Conservation (phyloP, 2,113 vertebrate genomes). For the Nothoprocta perdicaria region DNA sequence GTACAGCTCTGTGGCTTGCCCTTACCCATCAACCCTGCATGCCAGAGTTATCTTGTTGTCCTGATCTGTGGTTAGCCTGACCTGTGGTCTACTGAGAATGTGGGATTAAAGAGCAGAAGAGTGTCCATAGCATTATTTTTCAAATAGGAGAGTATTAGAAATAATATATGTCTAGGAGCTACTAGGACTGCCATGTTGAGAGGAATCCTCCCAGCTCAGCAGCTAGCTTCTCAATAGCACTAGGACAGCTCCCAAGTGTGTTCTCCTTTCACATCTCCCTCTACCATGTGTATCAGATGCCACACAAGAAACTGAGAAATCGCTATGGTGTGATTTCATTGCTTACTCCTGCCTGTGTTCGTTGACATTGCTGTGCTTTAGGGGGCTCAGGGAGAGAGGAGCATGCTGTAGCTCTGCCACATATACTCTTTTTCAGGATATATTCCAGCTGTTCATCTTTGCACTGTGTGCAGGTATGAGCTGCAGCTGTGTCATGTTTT, state of each 20-base stretch:
- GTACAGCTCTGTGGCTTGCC: background rate
- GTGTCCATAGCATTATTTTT: background rate
- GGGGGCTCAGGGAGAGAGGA: background rate
- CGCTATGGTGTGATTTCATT: background rate
- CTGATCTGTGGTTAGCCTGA: background rate
- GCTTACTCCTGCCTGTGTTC: background rate
- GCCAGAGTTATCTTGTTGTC: background rate
- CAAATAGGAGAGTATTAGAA: background rate
- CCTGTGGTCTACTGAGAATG: background rate
- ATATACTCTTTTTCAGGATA: background rate
- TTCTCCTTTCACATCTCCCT: background rate
- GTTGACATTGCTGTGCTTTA: background rate
- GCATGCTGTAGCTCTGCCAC: background rate
- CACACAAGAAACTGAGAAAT: background rate
- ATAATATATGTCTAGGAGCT: background rate
- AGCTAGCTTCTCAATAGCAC: background rate
- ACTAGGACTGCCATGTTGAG: background rate
- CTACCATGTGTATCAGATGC: background rate
- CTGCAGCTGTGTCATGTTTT: background rate
- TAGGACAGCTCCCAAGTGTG: background rate
- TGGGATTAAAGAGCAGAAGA: background rate
- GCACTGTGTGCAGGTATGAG: background rate
- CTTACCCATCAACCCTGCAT: background rate
- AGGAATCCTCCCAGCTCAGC: background rate
- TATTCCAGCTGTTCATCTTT: background rate